Percentiles rank a stretch among this genome's conserved stretches.
Conservation (phyloP, 2,888 invertebrate species). For the Pyrocoelia pectoralis region DNA sequence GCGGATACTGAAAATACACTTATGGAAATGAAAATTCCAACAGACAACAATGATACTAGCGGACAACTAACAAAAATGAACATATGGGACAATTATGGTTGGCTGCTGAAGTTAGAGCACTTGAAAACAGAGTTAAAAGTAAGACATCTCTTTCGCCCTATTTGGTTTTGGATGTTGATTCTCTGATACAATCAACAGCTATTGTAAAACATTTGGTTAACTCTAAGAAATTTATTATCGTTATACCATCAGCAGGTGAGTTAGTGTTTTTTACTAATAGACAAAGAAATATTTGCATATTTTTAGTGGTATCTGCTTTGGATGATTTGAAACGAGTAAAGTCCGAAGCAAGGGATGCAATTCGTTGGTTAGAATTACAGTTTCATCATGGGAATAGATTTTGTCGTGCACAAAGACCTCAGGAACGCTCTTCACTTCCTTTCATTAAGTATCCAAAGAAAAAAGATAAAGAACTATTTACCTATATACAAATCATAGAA, state of each 20-base stretch:
- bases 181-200: conserved; percentile 77
- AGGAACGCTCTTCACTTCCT: conserved; percentile 78
- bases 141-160: conserved; percentile 78
- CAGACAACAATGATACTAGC: conserved; percentile 36
- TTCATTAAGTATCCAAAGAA: conserved; percentile 80
- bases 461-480: conserved; percentile 76
- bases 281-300: conserved; percentile 43
- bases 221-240: conserved; percentile 83
- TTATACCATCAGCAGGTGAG: conserved; percentile 86
- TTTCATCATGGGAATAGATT: conserved; percentile 87
- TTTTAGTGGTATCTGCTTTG: conserved; percentile 83
- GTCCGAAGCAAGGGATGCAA: conserved; percentile 86
- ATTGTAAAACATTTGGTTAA: conserved; percentile 84
- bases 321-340: conserved; percentile 89
- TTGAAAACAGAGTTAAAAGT: conserved; percentile 75
- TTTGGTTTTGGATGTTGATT: conserved; percentile 86
- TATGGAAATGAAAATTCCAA: conserved; percentile 29
- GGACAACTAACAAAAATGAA: conserved; percentile 72
- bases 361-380: conserved; percentile 91
- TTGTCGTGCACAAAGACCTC: conserved; percentile 84
- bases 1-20: conserved; percentile 31
- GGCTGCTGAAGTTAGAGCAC: conserved; percentile 84
- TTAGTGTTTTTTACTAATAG: conserved; percentile 18
- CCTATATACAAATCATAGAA: conserved; percentile 82
- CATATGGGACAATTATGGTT: conserved; percentile 92